Evolutionary conservation across 2,888 invertebrate species (phyloP), one percentile per base, ranked within the genome.

Genomic region (Drosophila hamatofila): DNA sequence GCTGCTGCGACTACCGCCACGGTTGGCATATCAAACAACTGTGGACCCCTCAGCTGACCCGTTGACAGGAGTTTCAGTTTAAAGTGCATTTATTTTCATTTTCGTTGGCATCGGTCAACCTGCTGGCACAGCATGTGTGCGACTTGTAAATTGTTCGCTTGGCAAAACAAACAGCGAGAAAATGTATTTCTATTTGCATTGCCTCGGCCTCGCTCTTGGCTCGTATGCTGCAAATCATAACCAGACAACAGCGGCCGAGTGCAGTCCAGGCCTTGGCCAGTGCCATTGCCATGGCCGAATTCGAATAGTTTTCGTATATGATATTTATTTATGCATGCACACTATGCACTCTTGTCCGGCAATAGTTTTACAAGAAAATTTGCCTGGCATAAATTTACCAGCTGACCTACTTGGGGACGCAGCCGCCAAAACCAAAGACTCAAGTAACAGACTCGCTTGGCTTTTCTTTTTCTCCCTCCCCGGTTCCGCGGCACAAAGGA

Each of bases 41-140:
- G 89, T 65, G 71, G 68, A 52, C 66, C 78, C 81, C 74, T 30
- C 51, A 70, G 80, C 80, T 80, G 87, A 84, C 81, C 81, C 84
- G 84, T 65, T 85, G 89, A 84, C 89, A 89, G 85, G 75, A 84
- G 73, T 61, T 72, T 58, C 88, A 64, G 69, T 71, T 80, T 72
- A 75, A 68, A 75, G 81, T 83, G 84, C 89, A 89, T 85, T 85
- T 81, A 83, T 84, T 84, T 84, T 85, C 85, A 75, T 72, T 85
- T 85, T 87, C 89, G 72, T 89, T 89, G 74, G 74, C 84, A 81
- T 52, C 62, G 67, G 63, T 49, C 62, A 67, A 68, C 74, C 81
- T 73, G 71, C 78, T 44, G 55, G 83, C 85, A 57, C 85, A 85
- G 89, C 85, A 87, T 85, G 85, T 85, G 89, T 84, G 84, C 88